A percentile compares a stretch with the other conserved stretches of the same genome.
Evolutionary conservation across 2,797 vertebrate species (phyloP).

Genomic region (Thaleichthys pacificus): DNA sequence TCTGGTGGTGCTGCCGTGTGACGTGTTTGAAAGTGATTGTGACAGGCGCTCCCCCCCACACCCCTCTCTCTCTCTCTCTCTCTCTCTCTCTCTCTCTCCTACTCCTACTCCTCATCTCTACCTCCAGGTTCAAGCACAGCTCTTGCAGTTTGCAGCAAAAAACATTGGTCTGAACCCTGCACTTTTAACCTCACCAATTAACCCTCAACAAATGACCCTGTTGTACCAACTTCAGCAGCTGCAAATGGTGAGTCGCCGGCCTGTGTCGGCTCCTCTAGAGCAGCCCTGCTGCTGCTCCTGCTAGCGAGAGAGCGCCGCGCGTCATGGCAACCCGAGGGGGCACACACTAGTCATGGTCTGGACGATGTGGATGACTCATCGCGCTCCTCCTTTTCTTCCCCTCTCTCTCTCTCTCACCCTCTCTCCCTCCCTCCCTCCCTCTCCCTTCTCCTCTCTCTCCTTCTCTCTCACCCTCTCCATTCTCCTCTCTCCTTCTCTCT

Average conservation of each 20-base stretch:
- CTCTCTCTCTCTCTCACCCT: neutral
- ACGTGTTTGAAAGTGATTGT: conserved; percentile 32
- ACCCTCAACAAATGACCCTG: conserved; percentile 99
- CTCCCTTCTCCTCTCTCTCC: neutral
- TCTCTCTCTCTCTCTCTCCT: conserved; percentile 12
- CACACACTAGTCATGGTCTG: too few relatives aligned
- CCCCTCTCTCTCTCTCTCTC: conserved; percentile 72
- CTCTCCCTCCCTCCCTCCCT: neutral
- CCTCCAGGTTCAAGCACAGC: conserved; percentile 98
- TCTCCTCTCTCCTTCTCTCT: neutral
- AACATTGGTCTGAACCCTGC: conserved; percentile 99
- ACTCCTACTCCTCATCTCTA: neutral
- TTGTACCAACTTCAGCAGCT: conserved; percentile 99
- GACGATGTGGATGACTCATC: too few relatives aligned
- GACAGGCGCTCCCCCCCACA: conserved; percentile 97
- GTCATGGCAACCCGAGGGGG: too few relatives aligned
- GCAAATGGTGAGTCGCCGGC: conserved; percentile 89
- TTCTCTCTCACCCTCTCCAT: neutral
- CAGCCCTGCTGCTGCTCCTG: too few relatives aligned
- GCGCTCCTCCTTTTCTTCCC: neutral
- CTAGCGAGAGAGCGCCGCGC: too few relatives aligned
- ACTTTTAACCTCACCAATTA: conserved; percentile 99
- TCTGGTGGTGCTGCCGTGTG: too few relatives aligned
- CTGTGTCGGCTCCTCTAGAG: too few relatives aligned
- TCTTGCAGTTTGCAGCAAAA: conserved; percentile 99